Base-by-base conservation (phyloP, 64 coral and sea anemone species). In the Actinia tenebrosa region DNA sequence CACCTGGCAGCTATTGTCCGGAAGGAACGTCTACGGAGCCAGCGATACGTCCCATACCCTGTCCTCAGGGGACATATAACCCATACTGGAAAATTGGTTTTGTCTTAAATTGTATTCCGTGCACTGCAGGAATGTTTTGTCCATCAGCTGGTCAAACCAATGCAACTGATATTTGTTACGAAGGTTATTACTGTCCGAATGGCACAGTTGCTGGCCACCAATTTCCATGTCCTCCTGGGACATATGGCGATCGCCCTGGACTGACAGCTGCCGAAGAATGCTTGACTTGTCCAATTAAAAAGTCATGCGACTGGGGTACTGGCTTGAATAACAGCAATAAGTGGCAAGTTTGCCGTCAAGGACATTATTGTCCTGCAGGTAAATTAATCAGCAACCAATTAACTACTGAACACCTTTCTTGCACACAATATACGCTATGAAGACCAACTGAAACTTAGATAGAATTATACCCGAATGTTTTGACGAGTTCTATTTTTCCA, bases 121-220 rank as follows among this genome's bases (percentile, higher is more conserved):
- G 97, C 86, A 95, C 93, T 5, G 90, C 97, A 78, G 97, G 97
- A 20, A 92, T 56, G 25, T 95, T 92, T 53, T 99, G 97, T 53
- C 97, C 97, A 3, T 88, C 88, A 59, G 87, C 97, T 46, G 97
- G 90, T n/a, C 97, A 99, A 71, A 25, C 84, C 46, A 91, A 92
- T 89, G 93, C 87, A 7, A 95, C 93, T 25, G 86, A 95, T 77
- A 59, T 75, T 64, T 99, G 97, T 86, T 92, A 93, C 83, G 97
- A 99, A 64, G 97, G 97, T 15, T 99, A 99, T 89, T 99, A 99
- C 60, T 99, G 97, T 56, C 97, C 97, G 14, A 99, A 95, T 87
- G 77, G 93, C 60, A 99, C 97, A 43, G 55, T 95, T 60, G 93
- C 97, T 14, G 93, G 93, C 19, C 79, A 85, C 61, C 93, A 99